Conservation (phyloP, 2,888 invertebrate species). For the Mimachlamys varia region DNA sequence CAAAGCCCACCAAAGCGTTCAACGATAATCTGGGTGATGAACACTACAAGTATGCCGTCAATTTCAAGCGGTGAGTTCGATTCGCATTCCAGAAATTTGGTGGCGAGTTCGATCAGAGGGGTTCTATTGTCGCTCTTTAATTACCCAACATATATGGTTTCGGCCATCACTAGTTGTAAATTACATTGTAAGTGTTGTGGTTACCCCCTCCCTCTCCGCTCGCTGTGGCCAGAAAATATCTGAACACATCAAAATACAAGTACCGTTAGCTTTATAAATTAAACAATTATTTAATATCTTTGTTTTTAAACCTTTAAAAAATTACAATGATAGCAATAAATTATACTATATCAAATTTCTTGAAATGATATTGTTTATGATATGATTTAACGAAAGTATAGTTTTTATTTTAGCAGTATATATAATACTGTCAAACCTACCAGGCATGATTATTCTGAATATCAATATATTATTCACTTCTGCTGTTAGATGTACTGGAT, state of each 20-base stretch:
- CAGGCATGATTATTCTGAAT: neutral
- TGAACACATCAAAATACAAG: neutral
- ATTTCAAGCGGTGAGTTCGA: constrained; percentile 17
- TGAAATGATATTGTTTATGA: neutral
- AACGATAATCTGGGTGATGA: neutral
- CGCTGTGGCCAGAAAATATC: neutral
- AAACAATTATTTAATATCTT: neutral
- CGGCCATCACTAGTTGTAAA: neutral
- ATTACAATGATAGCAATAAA: no score
- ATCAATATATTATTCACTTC: neutral
- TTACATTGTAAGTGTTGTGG: neutral
- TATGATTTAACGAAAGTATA: neutral
- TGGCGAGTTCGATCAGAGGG: constrained; percentile 10
- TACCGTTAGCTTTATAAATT: neutral
- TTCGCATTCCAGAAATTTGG: constrained; percentile 22
- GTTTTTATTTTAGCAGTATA: neutral
- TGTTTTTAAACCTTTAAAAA: neutral
- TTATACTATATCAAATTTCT: no score
- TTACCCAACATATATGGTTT: constrained; percentile 25
- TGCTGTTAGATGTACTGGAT: neutral
- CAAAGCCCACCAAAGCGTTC: neutral
- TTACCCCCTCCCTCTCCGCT: neutral
- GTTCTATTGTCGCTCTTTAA: neutral
- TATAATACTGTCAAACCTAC: neutral
- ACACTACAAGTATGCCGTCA: neutral